These are phyloP conservation scores for Myiotriccus ornatus DNA, from an alignment of 2,797 vertebrate species.

Conservation along the genomic window DNA sequence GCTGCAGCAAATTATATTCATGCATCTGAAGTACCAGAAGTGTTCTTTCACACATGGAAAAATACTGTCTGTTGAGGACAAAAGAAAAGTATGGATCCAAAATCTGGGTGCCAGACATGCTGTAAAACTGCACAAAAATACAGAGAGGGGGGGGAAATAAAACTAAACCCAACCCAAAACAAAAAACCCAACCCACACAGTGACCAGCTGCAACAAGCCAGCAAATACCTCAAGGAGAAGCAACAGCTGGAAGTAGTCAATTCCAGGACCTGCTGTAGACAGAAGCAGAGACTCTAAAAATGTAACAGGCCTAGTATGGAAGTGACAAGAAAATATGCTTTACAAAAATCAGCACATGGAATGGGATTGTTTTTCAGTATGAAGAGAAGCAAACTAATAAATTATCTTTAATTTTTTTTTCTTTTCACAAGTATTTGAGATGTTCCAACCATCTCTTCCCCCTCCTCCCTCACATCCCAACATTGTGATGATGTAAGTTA, in stretches of 20 bases:
- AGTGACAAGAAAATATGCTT: neutral
- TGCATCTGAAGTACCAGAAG: constrained; percentile 14
- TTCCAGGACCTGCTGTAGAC: neutral
- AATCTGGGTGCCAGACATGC: constrained; percentile 37
- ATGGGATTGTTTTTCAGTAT: neutral
- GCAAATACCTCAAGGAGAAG: neutral
- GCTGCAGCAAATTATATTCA: neutral
- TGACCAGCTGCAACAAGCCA: constrained; percentile 9
- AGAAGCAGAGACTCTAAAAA: neutral
- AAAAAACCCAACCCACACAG: neutral
- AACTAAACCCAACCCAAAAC: neutral
- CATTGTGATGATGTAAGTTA: neutral
- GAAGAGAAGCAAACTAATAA: neutral
- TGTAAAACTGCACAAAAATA: neutral
- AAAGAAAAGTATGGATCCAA: constrained; percentile 40
- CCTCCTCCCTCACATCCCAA: neutral
- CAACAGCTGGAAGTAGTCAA: neutral
- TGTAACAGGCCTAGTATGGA: neutral
- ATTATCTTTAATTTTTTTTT: neutral
- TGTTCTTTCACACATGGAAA: constrained; percentile 36
- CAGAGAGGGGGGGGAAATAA: accelerated
- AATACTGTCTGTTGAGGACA: constrained; percentile 35
- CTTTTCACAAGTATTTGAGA: neutral
- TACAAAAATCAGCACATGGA: neutral
- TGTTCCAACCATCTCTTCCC: neutral